phyloP scores from a whole-genome alignment of 53 echinoderm and acorn worm genomes.

The Actinopyga echinites region DNA sequence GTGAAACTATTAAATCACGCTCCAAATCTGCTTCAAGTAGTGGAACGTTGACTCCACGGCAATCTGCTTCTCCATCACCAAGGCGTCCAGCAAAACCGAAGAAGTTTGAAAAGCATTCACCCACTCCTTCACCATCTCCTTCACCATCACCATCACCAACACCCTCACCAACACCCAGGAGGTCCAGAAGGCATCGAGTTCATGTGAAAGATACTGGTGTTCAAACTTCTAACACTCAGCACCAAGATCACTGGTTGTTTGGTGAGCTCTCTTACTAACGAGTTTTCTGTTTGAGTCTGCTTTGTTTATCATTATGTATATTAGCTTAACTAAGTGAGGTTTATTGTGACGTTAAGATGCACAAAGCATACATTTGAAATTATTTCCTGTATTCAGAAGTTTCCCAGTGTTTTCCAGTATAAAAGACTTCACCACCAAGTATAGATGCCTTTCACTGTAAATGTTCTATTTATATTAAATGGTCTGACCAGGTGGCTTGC shows the following conservation, averaged over 20 bases:
- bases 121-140: background rate
- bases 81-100: too few species aligned
- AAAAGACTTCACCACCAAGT: too few species aligned
- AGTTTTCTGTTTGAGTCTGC: background rate
- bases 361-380: too few species aligned
- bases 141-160: conserved; percentile 15
- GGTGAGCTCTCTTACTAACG: background rate
- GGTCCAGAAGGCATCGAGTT: background rate
- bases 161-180: conserved; percentile 7
- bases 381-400: too few species aligned
- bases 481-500: background rate
- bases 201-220: conserved; percentile 3
- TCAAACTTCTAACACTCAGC: background rate
- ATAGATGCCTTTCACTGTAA: too few species aligned
- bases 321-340: background rate
- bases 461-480: too few species aligned
- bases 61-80: background rate
- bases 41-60: background rate
- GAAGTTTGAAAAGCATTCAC: too few species aligned
- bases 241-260: conserved; percentile 8
- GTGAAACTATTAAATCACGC: background rate
- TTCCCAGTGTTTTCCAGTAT: too few species aligned
- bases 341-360: too few species aligned
- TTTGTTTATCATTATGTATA: background rate
- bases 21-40: background rate